Evolutionary conservation across 1,140 invertebrate genomes (phyloP).

Genomic region (Gonioctena quinquepunctata): DNA sequence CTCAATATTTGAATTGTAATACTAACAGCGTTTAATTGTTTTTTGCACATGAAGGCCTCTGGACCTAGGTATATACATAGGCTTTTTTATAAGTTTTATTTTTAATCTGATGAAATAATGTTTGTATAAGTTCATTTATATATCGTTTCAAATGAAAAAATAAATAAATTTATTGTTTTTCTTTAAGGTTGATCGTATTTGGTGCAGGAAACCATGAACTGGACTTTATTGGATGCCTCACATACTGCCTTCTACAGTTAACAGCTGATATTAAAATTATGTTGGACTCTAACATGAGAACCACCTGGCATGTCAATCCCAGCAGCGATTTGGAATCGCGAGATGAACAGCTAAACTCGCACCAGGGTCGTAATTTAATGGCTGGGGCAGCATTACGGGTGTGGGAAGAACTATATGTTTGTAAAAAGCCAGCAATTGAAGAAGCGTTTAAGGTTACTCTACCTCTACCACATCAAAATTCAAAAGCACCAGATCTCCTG

Average conservation of each 20-base stretch:
- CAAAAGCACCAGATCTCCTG: slow-evolving; percentile 79
- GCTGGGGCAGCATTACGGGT: slow-evolving; percentile 88
- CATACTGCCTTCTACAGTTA: slow-evolving; percentile 92
- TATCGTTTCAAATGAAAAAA: neutral
- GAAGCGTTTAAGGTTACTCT: slow-evolving; percentile 91
- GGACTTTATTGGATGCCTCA: slow-evolving; percentile 94
- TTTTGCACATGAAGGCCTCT: no score
- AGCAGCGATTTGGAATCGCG: slow-evolving; percentile 69
- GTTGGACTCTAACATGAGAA: slow-evolving; percentile 76
- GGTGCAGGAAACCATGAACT: slow-evolving; percentile 92
- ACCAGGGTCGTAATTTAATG: slow-evolving; percentile 85
- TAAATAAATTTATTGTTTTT: no score
- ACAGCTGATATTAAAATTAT: slow-evolving; percentile 89
- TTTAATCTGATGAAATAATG: no score
- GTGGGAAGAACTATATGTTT: slow-evolving; percentile 96
- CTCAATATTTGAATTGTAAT: no score
- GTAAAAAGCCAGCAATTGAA: slow-evolving; percentile 93
- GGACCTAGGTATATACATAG: no score
- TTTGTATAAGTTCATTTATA: no score
- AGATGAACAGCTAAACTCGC: slow-evolving; percentile 75
- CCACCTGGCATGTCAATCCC: slow-evolving; percentile 89
- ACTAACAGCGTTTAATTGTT: no score
- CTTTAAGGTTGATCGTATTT: slow-evolving; percentile 78
- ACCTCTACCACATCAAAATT: slow-evolving; percentile 67
- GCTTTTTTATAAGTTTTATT: no score